Conservation (phyloP, 2,797 vertebrate genomes). For the Xyrichtys novacula region DNA sequence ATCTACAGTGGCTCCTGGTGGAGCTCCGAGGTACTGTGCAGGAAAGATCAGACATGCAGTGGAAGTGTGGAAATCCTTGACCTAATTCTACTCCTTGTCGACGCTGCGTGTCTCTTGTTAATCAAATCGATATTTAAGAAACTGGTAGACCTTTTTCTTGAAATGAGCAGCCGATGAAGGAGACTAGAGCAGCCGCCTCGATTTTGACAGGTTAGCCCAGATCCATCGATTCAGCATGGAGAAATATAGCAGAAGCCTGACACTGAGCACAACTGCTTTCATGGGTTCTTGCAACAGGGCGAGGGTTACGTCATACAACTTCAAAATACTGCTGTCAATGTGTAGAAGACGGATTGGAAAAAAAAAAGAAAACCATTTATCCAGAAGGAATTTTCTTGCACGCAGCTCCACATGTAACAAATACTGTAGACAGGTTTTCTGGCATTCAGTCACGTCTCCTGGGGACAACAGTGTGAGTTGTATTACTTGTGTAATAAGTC, state of each 20-base stretch:
- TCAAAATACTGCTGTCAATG: conserved; percentile 18
- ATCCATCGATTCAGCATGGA: conserved; percentile 35
- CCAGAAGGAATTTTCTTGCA: conserved; percentile 10
- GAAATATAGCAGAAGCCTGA: conserved; percentile 28
- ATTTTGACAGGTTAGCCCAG: conserved; percentile 38
- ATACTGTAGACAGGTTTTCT: conserved; percentile 14
- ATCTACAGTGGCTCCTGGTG: conserved; percentile 84
- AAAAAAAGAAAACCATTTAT: too few relatives aligned
- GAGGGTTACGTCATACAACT: conserved; percentile 36
- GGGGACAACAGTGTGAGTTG: conserved; percentile 15
- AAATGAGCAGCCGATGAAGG: conserved; percentile 32
- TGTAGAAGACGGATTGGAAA: conserved; percentile 3
- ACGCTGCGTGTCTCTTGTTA: conserved; percentile 43
- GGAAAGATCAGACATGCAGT: conserved; percentile 22
- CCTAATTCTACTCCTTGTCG: conserved; percentile 65
- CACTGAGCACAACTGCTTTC: conserved; percentile 30
- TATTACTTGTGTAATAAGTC: conserved; percentile 42
- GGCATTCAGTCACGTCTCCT: conserved; percentile 18
- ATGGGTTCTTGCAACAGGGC: conserved; percentile 42
- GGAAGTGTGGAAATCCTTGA: conserved; percentile 71
- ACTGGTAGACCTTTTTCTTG: conserved; percentile 25
- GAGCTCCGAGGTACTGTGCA: conserved; percentile 52
- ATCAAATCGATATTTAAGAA: conserved; percentile 63
- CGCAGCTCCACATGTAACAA: conserved; percentile 3
- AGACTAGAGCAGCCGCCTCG: conserved; percentile 4